Evolutionary conservation across 2,113 vertebrate species (phyloP), one percentile per base, ranked within the genome.

Genomic region (Tiliqua scincoides): DNA sequence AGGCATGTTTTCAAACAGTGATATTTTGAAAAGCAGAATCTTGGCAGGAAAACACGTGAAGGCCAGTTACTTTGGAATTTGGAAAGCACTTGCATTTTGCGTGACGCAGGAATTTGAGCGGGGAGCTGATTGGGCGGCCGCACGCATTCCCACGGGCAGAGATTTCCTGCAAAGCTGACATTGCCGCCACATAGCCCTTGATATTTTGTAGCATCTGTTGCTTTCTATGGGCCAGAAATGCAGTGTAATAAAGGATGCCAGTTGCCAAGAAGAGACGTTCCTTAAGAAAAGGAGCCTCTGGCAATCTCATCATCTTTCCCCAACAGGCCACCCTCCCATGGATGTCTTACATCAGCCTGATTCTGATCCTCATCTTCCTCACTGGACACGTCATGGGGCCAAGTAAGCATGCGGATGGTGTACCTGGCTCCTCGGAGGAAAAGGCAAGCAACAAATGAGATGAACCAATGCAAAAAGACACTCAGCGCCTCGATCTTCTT

Each of bases 271-370:
- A 57, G 54, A 17, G 54, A 57, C 54, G 10, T 12, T 23, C 63
- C 63, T 52, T 52, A 52, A 8, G 8, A 8, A 48, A 48, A 74
- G 61, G 78, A 1, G 23, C 25, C 11, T 2, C 52, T 27, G 48
- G 27, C 18, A 18, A 17, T 18, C 52, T 21, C 17, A 32, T 20
- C 25, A 11, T 14, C 79, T 67, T 86, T 79, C 17, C 61, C 73
- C 52, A 40, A 0, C 93, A 97, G 97, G 8, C 0, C 2, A 14
- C 78, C 79, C 0, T 5, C 98, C 57, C 95, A 0, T 98, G 98
- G 98, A 98, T 99, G 97, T 96, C 98, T 1, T 98, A 98, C 21
- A 1, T 98, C 91, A 98, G 98, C 95, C 98, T 98, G 7, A 9
- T 72, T 70, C 98, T 97, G n/a, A 86, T 99, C 94, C 93, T 99